Evolutionary conservation across 2,113 vertebrate genomes (phyloP).

Genomic region (Polypterus senegalus): DNA sequence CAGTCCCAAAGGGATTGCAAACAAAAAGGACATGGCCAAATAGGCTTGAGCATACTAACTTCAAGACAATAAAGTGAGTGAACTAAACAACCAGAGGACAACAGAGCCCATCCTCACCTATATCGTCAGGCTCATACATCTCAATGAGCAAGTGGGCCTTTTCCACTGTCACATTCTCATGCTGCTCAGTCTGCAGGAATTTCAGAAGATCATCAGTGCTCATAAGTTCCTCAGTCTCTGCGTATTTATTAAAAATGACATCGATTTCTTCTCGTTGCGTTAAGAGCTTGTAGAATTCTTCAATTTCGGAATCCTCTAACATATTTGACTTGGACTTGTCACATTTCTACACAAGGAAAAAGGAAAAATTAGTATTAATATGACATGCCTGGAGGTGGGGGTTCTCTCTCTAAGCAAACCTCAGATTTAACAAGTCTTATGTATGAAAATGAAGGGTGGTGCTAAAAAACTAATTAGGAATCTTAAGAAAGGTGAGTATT

Average conservation of each 20-base stretch:
- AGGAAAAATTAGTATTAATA: neutral
- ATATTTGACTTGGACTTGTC: conserved; percentile 72
- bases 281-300: conserved; percentile 75
- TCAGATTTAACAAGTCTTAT: too few species aligned
- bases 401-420: too few species aligned
- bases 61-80: too few species aligned
- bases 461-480: too few species aligned
- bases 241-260: conserved; percentile 50
- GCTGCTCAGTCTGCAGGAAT: conserved; percentile 65
- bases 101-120: conserved; percentile 43
- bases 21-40: too few species aligned
- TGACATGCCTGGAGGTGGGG: too few species aligned
- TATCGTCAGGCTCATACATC: conserved; percentile 64
- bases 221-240: conserved; percentile 43
- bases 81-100: too few species aligned
- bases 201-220: conserved; percentile 50
- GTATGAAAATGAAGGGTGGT: too few species aligned
- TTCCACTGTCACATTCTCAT: conserved; percentile 42
- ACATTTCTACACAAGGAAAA: conserved; percentile 58
- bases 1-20: too few species aligned
- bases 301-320: conserved; percentile 82
- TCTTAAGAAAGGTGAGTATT: too few species aligned
- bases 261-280: conserved; percentile 74
- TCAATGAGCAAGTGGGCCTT: conserved; percentile 66
- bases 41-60: too few species aligned